Evolutionary conservation across 2,888 invertebrate species (phyloP), one percentile per base, ranked within the genome.

Genomic region (Deilephila porcellus): DNA sequence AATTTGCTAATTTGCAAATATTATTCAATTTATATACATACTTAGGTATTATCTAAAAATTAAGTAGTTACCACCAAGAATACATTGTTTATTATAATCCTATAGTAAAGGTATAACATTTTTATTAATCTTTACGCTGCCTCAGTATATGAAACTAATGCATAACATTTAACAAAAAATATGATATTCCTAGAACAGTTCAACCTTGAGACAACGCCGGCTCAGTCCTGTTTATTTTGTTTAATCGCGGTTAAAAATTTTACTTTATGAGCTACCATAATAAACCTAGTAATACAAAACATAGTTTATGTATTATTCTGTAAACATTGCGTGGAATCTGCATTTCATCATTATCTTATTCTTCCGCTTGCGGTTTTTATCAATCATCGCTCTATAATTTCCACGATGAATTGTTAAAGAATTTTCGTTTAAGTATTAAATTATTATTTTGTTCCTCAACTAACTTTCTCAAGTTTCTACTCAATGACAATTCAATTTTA

Each of bases 281-380:
- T 34, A 63, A 37, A 63, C n/a, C n/a, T n/a, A 63, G 19, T 37
- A 29, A 19, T 14, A 62, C 32, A 63, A 37, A 34, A 45, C 34
- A n/a, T 45, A 67, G 17, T 67, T 64, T 20, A 45, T 64, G 7
- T 34, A 37, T 34, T 6, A 6, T 25, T n/a, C 17, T 1, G 64
- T 67, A 67, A 67, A 67, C 67, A 67, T 52, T 25, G 56, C 5
- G n/a, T 7, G 25, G 14, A 11, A 19, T 71, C 71, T 71, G 71
- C 60, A 45, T 60, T 29, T 45, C 71, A 20, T 71, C 60, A 70
- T 19, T 59, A n/a, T 37, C 34, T 34, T 37, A 37, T n/a, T 56
- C 56, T n/a, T n/a, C 64, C 25, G 45, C 67, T 52, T 29, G 17
- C 25, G 67, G 17, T 67, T 52, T 67, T 25, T 25, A 67, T 67